These are phyloP conservation scores for Propithecus coquereli DNA, from an alignment of 2,113 vertebrate genomes.

Conservation along the genomic window DNA sequence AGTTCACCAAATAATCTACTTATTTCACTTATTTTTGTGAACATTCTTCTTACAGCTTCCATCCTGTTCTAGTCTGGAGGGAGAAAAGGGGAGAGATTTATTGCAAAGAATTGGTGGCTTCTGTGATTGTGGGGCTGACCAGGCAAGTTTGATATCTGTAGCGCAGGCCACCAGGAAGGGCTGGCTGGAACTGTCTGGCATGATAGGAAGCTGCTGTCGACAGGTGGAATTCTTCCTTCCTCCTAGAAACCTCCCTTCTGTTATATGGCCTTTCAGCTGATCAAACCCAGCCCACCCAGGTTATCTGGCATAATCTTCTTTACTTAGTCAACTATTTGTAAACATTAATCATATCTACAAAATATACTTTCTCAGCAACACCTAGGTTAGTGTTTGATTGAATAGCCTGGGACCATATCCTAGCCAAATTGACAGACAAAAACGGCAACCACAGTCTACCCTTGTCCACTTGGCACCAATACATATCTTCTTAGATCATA, in stretches of 20 bases:
- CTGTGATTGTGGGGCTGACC: neutral
- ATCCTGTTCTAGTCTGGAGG: neutral
- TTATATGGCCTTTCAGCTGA: neutral
- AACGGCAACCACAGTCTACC: neutral
- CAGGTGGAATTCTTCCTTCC: neutral
- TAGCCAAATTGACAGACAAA: neutral
- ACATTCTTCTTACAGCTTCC: neutral
- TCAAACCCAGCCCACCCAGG: neutral
- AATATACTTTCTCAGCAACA: neutral
- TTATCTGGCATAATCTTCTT: neutral
- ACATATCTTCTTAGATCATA: neutral
- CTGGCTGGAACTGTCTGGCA: neutral
- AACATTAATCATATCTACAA: neutral
- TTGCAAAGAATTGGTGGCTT: neutral
- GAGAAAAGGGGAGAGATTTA: neutral
- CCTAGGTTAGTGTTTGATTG: neutral
- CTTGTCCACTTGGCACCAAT: neutral
- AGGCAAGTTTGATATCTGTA: neutral
- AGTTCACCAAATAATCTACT: neutral
- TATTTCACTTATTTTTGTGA: neutral
- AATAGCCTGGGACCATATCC: neutral
- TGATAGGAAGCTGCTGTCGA: neutral
- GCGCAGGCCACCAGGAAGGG: neutral
- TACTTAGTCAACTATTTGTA: neutral
- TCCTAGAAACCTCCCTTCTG: neutral